Percentiles rank a stretch among this genome's conserved stretches.
Conservation (phyloP, 2,797 vertebrate species). For the Mormyrus proboscirostris region DNA sequence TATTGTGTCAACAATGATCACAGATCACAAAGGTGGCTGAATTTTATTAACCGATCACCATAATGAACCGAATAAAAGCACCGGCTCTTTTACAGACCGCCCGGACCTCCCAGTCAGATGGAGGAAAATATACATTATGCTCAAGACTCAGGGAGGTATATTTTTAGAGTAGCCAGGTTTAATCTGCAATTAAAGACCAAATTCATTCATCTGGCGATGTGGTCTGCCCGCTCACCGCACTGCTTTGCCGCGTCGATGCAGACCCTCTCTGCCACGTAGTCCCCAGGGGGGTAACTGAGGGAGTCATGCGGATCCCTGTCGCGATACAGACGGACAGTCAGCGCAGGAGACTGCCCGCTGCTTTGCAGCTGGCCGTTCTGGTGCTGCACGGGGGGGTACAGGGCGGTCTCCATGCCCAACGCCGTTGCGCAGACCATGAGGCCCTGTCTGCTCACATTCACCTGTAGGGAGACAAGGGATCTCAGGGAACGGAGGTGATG, state of each 20-base stretch:
- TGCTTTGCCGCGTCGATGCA: slow-evolving; percentile 60
- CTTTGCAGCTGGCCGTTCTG: slow-evolving; percentile 56
- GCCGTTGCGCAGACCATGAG: not conserved
- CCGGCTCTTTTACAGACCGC: not conserved
- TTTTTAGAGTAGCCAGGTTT: not conserved
- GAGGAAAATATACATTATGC: not conserved
- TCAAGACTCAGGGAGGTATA: not conserved
- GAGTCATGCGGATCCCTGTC: slow-evolving; percentile 30
- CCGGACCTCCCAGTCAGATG: not conserved
- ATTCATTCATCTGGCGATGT: no score
- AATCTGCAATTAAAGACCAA: not conserved
- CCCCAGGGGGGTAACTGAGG: slow-evolving; percentile 62
- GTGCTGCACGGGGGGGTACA: slow-evolving; percentile 36
- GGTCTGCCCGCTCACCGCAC: slow-evolving; percentile 55
- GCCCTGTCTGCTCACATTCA: not conserved
- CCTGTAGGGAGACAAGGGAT: not conserved
- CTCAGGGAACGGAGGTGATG: not conserved
- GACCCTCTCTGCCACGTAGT: slow-evolving; percentile 62
- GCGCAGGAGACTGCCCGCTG: slow-evolving; percentile 37
- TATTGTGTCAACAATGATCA: not conserved
- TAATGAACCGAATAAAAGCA: not conserved
- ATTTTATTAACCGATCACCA: not conserved
- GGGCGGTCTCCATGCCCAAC: slow-evolving; percentile 21
- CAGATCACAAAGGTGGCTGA: not conserved
- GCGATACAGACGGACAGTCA: slow-evolving; percentile 60